These are phyloP conservation scores for Luehdorfia chinensis DNA, from an alignment of 1,140 invertebrate genomes.

Conservation along the genomic window DNA sequence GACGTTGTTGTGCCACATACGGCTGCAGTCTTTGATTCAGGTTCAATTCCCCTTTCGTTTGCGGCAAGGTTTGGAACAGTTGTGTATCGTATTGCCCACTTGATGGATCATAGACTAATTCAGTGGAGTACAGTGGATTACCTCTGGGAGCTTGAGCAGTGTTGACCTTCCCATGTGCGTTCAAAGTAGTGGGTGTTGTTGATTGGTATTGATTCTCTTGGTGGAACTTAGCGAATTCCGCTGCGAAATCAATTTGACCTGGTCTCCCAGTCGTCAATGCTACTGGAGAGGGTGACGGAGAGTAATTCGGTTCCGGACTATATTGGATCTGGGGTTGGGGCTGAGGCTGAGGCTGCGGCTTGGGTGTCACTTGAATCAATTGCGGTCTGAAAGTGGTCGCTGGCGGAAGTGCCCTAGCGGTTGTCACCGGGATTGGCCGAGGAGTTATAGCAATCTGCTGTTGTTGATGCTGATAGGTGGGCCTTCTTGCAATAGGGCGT, in stretches of 20 bases:
- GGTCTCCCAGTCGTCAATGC: constrained; percentile 56
- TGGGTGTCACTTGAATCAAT: constrained; percentile 79
- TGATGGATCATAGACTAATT: constrained; percentile 86
- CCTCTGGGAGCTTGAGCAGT: constrained; percentile 57
- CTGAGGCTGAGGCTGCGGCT: constrained; percentile 58
- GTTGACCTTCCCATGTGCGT: constrained; percentile 51
- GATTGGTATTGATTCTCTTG: constrained; percentile 82
- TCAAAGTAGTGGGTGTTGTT: constrained; percentile 58
- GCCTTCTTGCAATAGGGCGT: constrained; percentile 58
- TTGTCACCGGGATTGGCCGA: constrained; percentile 80
- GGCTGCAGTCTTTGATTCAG: constrained; percentile 86
- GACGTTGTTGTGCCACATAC: constrained; percentile 81
- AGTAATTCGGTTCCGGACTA: constrained; percentile 75
- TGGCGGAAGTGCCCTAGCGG: constrained; percentile 80
- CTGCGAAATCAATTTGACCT: constrained; percentile 82
- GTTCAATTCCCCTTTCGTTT: constrained; percentile 83
- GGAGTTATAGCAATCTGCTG: constrained; percentile 79
- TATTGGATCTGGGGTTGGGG: constrained; percentile 77
- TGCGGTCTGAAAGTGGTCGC: constrained; percentile 82
- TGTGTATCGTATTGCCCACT: constrained; percentile 89
- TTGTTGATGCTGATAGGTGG: constrained; percentile 64
- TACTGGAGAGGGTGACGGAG: constrained; percentile 57
- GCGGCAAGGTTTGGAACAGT: constrained; percentile 85
- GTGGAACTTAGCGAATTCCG: constrained; percentile 87
- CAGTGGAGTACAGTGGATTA: constrained; percentile 85